Evolutionary conservation across 2,888 invertebrate species (phyloP).

Genomic region (Norana najaformis): DNA sequence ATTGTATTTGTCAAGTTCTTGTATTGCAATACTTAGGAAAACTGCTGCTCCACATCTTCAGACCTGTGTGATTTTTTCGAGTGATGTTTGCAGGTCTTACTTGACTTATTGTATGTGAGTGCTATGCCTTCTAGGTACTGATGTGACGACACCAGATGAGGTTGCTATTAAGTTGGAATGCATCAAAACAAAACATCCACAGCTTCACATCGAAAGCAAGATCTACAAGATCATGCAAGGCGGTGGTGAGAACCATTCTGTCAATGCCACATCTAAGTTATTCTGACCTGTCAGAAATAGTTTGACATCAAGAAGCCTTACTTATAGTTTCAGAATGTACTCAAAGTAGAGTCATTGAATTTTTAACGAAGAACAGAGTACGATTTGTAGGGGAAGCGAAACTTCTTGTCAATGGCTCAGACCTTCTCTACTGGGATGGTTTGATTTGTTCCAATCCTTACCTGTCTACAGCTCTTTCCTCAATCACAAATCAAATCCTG

Average conservation of each 20-base stretch:
- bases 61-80: slow-evolving; percentile 37
- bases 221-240: slow-evolving; percentile 99
- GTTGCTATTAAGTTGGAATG: slow-evolving; percentile 99
- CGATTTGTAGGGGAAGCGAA: neutral
- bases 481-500: neutral
- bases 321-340: neutral
- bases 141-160: slow-evolving; percentile 73
- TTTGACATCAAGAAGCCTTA: neutral
- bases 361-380: neutral
- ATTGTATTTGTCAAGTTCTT: neutral
- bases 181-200: slow-evolving; percentile 97
- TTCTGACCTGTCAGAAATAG: neutral
- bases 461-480: too few species aligned
- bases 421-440: neutral
- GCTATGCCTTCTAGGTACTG: slow-evolving; percentile 60
- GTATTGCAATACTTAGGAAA: neutral
- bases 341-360: neutral
- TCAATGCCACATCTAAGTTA: neutral
- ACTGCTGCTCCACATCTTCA: neutral
- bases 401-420: neutral
- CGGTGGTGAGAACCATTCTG: slow-evolving; percentile 71
- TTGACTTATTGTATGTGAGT: too few species aligned
- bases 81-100: slow-evolving; percentile 25
- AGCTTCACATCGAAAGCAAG: slow-evolving; percentile 98
- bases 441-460: neutral